These are phyloP conservation scores for Drosophila sordidapex DNA, from an alignment of 2,888 invertebrate species.

Conservation along the genomic window DNA sequence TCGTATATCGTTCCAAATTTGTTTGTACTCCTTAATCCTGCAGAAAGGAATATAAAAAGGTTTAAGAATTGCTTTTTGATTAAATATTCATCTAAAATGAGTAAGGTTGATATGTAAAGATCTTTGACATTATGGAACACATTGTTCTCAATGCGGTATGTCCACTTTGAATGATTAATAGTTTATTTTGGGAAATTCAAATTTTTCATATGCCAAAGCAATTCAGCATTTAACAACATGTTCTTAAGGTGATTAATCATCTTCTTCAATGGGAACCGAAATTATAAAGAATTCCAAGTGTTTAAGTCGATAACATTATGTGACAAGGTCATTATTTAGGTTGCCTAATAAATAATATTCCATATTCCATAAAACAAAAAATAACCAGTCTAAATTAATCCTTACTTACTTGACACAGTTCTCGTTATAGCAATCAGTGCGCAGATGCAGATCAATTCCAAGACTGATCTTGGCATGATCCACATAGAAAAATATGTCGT, in stretches of 20 bases:
- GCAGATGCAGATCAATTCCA: slow-evolving; percentile 86
- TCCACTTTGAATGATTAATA: neutral
- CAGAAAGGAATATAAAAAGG: slow-evolving; percentile 13
- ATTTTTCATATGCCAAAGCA: neutral
- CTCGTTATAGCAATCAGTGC: slow-evolving; percentile 87
- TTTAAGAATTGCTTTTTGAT: neutral
- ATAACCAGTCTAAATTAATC: neutral
- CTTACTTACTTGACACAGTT: slow-evolving; percentile 88
- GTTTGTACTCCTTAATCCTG: slow-evolving; percentile 89
- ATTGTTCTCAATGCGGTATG: neutral
- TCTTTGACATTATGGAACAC: neutral
- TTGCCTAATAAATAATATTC: neutral
- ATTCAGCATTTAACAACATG: neutral
- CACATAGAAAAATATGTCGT: slow-evolving; percentile 89
- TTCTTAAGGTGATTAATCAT: neutral
- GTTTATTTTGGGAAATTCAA: neutral
- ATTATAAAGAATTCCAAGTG: neutral
- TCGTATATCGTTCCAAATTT: slow-evolving; percentile 89
- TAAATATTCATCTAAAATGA: neutral
- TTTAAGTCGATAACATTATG: neutral
- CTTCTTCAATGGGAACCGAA: neutral
- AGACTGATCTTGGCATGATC: slow-evolving; percentile 88
- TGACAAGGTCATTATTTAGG: neutral
- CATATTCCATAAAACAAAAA: no score
- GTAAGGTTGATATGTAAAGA: neutral